These are phyloP conservation scores for Alviniconcha strummeri DNA, from an alignment of 2,888 invertebrate genomes.

Conservation along the genomic window DNA sequence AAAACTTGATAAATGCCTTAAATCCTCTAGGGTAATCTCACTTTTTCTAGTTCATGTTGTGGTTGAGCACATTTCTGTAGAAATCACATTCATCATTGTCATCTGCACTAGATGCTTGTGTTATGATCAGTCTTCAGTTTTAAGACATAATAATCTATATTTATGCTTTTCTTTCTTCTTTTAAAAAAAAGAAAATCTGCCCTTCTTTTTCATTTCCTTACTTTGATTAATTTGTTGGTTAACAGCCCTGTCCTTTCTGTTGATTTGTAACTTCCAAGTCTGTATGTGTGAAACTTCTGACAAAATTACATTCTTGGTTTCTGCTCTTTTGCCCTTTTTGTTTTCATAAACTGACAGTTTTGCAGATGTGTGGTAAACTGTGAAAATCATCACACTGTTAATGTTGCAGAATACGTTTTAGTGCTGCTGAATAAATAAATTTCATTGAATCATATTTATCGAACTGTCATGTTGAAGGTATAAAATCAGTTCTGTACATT, in stretches of 20 bases:
- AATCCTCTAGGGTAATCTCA: conserved; percentile 61
- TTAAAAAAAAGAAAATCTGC: not conserved
- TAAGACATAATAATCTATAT: too few relatives aligned
- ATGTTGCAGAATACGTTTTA: too few relatives aligned
- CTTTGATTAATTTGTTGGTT: not conserved
- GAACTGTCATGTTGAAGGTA: too few relatives aligned
- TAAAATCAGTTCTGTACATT: too few relatives aligned
- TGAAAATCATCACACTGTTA: too few relatives aligned
- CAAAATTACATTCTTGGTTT: not conserved
- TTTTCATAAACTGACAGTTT: not conserved
- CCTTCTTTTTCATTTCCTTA: not conserved
- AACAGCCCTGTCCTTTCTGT: too few relatives aligned
- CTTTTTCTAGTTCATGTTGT: not conserved
- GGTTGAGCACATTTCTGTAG: not conserved
- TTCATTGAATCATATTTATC: too few relatives aligned
- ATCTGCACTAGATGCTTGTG: not conserved
- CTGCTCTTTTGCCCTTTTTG: not conserved
- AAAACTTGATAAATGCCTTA: conserved; percentile 64
- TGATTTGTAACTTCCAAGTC: too few relatives aligned
- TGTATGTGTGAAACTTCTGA: too few relatives aligned
- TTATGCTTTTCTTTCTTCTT: not conserved
- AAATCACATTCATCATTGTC: not conserved
- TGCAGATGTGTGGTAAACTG: too few relatives aligned
- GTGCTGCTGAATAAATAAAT: too few relatives aligned
- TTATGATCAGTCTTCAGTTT: too few relatives aligned